Conservation (phyloP, 2,113 vertebrate species). For the Dicrurus megarhynchus region DNA sequence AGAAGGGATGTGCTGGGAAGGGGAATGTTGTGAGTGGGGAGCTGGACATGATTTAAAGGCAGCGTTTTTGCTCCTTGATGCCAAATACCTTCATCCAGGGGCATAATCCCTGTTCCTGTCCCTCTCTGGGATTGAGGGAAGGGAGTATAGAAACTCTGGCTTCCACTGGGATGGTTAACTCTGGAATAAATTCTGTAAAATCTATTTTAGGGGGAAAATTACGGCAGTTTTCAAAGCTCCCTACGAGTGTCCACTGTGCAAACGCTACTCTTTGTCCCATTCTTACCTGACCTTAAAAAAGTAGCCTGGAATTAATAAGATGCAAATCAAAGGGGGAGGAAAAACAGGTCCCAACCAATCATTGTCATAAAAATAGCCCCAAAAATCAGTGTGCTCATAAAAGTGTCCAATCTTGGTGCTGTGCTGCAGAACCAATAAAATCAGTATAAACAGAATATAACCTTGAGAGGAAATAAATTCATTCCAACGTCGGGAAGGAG, state of each 20-base stretch:
- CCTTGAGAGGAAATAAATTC: conserved; percentile 15
- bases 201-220: background rate
- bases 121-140: background rate
- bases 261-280: background rate
- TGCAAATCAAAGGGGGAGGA: background rate
- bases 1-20: background rate
- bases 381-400: background rate
- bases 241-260: background rate
- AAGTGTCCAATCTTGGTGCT: background rate
- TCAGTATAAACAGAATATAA: background rate
- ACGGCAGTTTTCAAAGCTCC: background rate
- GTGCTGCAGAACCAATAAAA: background rate
- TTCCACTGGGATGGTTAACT: background rate
- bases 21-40: background rate
- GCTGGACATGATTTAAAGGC: background rate
- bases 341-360: background rate
- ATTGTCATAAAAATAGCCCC: background rate
- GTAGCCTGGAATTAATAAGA: background rate
- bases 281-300: background rate
- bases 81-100: background rate
- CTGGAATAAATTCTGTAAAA: background rate
- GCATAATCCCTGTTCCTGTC: background rate
- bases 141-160: fast-evolving
- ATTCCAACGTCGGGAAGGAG: background rate
- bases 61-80: background rate